Percentiles rank a stretch among this genome's conserved stretches.
phyloP scores from a whole-genome alignment of 2,888 invertebrate genomes.

The Arge pagana region DNA sequence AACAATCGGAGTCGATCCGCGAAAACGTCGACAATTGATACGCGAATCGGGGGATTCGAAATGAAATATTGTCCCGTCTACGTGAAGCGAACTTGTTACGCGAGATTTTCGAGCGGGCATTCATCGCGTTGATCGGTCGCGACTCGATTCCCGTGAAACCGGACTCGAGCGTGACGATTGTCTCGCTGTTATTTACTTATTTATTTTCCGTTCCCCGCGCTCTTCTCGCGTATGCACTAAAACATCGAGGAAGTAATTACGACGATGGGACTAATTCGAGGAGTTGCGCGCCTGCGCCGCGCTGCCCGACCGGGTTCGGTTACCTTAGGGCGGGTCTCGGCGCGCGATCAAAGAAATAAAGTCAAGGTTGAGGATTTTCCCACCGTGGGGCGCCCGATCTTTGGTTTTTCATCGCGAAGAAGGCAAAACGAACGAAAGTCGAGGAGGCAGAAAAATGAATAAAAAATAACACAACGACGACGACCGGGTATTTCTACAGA shows the following conservation, averaged over 20 bases:
- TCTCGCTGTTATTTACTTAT: slow-evolving; percentile 10
- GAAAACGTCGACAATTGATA: slow-evolving; percentile 54
- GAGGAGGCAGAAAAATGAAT: neutral
- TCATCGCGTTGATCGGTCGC: slow-evolving; percentile 4
- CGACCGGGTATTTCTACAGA: slow-evolving; percentile 37
- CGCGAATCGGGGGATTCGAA: slow-evolving; percentile 4
- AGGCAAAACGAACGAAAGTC: no score
- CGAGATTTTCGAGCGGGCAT: slow-evolving; percentile 1
- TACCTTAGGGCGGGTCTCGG: no score
- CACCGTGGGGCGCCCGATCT: slow-evolving; percentile 5
- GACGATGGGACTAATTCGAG: neutral
- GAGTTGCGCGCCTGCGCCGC: neutral
- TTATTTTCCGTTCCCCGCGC: no score
- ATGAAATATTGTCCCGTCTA: slow-evolving; percentile 1
- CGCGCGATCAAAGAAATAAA: neutral
- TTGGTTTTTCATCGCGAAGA: slow-evolving; percentile 20
- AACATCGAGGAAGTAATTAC: neutral
- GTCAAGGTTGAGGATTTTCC: slow-evolving; percentile 10
- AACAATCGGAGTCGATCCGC: slow-evolving; percentile 56
- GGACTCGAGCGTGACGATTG: neutral
- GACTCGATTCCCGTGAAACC: neutral
- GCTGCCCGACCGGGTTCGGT: no score
- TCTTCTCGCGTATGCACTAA: neutral
- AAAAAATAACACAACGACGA: slow-evolving; percentile 6
- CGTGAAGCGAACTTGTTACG: slow-evolving; percentile 7